Base-by-base conservation (phyloP, 30 jellyfish, hydroid and myxozoan genomes). In the Clytia hemisphaerica region DNA sequence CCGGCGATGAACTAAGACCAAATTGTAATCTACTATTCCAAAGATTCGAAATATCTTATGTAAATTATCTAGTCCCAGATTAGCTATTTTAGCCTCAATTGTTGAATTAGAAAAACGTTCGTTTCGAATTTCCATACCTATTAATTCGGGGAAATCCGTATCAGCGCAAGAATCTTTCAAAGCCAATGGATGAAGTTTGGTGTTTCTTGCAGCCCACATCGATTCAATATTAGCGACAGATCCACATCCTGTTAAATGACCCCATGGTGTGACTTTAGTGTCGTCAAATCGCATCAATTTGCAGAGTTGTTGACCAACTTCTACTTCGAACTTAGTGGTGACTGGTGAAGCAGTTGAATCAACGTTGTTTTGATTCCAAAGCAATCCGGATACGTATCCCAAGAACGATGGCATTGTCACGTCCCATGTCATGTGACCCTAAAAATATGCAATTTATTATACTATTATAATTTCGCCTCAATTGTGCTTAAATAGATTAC, bases 341-440 rank as follows among this genome's bases (percentile, higher is more conserved):
- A 78, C 93, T 34, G 93, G 79, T 10, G 93, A 78, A 55, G 93
- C 53, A 6, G 93, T 32, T 5, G 84, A 49, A 38, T 78, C 93
- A 9, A 78, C 84, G 47, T 78, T 78, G 46, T 78, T 78, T 40
- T 78, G 93, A 57, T 78, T 78, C 93, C 93, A 78, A 10, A 78
- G 60, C 85, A 78, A 31, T 2, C 93, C 93, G 1, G 93, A 68
- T 14, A 78, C 28, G 45, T 78, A 78, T 32, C 93, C 93, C 38
- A 67, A 78, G 14, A 69, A n/a, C 3, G 93, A 68, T 16, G 93
- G 93, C 29, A 78, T 7, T 10, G 84, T 32, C 7, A 44, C 36
- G 4, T 78, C 93, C 93, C 93, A 67, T 35, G 46, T 61, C 93
- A 78, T 78, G 77, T 78, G 84, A 47, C 93, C 93, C 93, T 78